phyloP scores from a whole-genome alignment of 2,797 vertebrate genomes.

The Chelon auratus region DNA sequence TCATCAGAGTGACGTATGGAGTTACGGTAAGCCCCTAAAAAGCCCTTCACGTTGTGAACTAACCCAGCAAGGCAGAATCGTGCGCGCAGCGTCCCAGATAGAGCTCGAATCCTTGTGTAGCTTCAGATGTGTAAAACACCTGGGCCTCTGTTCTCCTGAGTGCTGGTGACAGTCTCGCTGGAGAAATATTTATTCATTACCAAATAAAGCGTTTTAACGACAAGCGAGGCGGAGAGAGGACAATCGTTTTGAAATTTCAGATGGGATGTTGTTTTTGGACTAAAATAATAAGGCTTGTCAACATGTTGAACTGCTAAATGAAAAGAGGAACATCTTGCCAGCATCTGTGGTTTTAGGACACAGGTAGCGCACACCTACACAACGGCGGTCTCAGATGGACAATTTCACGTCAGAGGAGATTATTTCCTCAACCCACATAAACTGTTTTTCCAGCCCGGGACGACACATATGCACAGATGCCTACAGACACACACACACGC shows the following conservation, averaged over 20 bases:
- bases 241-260: slow-evolving; percentile 24
- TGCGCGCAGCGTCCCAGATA: slow-evolving; percentile 13
- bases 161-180: slow-evolving; percentile 44
- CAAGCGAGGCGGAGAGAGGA: slow-evolving; percentile 6
- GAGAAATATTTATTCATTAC: slow-evolving; percentile 52
- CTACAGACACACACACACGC: slow-evolving; percentile 12
- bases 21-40: slow-evolving; percentile 89
- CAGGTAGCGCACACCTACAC: slow-evolving; percentile 69
- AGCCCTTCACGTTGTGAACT: background rate
- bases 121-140: slow-evolving; percentile 60
- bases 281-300: slow-evolving; percentile 23
- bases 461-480: slow-evolving; percentile 37
- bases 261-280: slow-evolving; percentile 66
- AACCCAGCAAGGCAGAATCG: slow-evolving; percentile 6
- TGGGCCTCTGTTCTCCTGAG: slow-evolving; percentile 31
- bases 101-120: slow-evolving; percentile 30
- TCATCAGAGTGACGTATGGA: slow-evolving; percentile 99
- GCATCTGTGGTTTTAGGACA: slow-evolving; percentile 58
- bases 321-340: slow-evolving; percentile 47
- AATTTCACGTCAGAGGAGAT: slow-evolving; percentile 49
- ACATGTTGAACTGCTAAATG: slow-evolving; percentile 27
- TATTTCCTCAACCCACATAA: slow-evolving; percentile 54
- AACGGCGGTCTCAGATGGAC: slow-evolving; percentile 64
- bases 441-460: slow-evolving; percentile 40
- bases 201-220: slow-evolving; percentile 62